A percentile compares a stretch with the other conserved stretches of the same genome.
Evolutionary conservation across 1,140 invertebrate genomes (phyloP).

Genomic region (Listronotus oregonensis): DNA sequence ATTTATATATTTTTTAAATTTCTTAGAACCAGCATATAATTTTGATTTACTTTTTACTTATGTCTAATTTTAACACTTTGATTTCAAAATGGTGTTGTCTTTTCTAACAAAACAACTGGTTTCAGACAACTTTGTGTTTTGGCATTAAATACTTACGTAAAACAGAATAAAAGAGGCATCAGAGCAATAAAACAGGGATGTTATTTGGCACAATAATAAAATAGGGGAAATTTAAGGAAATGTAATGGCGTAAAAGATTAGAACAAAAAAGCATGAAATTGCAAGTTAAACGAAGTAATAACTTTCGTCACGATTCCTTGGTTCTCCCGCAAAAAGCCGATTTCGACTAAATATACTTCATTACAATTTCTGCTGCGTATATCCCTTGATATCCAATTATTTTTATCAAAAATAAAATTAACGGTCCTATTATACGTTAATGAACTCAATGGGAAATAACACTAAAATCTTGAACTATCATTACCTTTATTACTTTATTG

Average conservation of each 20-base stretch:
- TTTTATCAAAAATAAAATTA: constrained; percentile 19
- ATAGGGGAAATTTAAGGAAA: constrained; percentile 25
- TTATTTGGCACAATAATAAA: constrained; percentile 27
- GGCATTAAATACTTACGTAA: no score
- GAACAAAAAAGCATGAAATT: constrained; percentile 30
- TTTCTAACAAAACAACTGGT: no score
- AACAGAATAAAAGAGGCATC: no score
- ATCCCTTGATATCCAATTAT: constrained; percentile 19
- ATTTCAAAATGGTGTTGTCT: no score
- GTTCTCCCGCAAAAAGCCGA: constrained; percentile 27
- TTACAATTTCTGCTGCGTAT: constrained; percentile 20
- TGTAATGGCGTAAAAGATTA: constrained; percentile 31
- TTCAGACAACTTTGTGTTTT: no score
- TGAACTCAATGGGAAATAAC: no score
- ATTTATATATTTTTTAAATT: no score
- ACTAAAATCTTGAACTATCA: no score
- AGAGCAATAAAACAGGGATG: constrained; percentile 17
- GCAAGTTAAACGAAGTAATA: constrained; percentile 31
- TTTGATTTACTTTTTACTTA: no score
- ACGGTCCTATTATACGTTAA: constrained; percentile 2
- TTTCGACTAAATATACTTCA: constrained; percentile 25
- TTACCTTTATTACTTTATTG: no score
- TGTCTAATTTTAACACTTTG: no score
- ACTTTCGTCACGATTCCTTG: constrained; percentile 29
- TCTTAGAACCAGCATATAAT: no score